phyloP scores from a whole-genome alignment of 2,113 vertebrate species.

The Podarcis cretensis region DNA sequence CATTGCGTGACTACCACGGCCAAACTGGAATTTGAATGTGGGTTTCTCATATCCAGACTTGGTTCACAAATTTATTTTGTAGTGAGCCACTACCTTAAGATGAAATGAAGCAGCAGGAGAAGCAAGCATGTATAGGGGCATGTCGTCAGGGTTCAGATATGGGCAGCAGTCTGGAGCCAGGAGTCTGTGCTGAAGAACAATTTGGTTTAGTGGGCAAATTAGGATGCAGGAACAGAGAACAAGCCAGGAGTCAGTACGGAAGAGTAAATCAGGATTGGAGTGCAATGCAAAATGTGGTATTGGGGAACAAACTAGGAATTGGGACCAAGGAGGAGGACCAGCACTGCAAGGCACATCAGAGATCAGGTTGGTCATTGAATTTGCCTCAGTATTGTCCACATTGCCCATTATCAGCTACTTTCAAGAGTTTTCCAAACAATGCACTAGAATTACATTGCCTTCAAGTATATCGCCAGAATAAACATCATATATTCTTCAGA shows the following conservation, averaged over 20 bases:
- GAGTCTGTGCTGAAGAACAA: neutral
- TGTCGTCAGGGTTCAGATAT: neutral
- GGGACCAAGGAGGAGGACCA: no score
- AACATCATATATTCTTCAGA: neutral
- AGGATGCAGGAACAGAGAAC: no score
- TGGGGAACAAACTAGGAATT: no score
- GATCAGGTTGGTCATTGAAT: neutral
- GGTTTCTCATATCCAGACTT: neutral
- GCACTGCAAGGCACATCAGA: no score
- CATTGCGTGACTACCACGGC: neutral
- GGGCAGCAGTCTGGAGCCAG: neutral
- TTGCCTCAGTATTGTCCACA: neutral
- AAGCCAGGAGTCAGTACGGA: no score
- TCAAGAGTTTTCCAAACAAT: neutral
- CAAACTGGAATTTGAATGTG: neutral
- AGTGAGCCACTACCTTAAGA: neutral
- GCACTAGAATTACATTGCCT: neutral
- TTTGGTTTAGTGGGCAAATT: no score
- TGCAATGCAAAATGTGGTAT: no score
- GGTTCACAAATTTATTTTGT: neutral
- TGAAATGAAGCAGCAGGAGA: rapidly evolving
- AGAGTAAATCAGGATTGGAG: no score
- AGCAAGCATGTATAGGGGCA: neutral
- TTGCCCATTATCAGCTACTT: neutral
- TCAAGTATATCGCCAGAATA: neutral